phyloP scores from a whole-genome alignment of 2,888 invertebrate species.

The Tolmerus cingulatus region DNA sequence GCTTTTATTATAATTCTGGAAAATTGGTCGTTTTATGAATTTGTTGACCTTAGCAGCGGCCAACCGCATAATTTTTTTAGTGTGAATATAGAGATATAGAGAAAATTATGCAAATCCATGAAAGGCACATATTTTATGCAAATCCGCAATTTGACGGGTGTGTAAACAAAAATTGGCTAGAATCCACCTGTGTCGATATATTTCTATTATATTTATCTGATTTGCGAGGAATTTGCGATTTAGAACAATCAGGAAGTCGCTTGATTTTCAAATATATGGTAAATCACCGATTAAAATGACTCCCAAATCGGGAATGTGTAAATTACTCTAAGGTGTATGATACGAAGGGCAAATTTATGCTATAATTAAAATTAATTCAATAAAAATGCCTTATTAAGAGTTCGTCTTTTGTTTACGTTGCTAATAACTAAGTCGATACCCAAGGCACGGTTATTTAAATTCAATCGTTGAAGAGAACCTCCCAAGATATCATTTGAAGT shows the following conservation, averaged over 20 bases:
- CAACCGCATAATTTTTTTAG: background rate
- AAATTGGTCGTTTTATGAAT: background rate
- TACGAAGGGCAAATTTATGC: background rate
- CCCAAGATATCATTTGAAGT: background rate
- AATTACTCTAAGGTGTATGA: background rate
- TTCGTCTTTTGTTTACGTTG: background rate
- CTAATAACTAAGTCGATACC: background rate
- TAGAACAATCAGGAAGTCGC: background rate
- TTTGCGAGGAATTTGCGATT: background rate
- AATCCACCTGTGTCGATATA: background rate
- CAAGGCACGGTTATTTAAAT: background rate
- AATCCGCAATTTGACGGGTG: background rate
- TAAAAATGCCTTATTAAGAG: background rate
- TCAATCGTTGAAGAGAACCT: background rate
- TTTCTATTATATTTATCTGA: background rate
- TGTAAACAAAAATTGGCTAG: background rate
- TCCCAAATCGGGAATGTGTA: background rate
- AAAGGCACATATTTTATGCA: background rate
- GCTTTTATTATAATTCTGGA: background rate
- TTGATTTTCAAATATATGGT: background rate
- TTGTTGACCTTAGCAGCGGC: background rate
- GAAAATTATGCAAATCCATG: background rate
- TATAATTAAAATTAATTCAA: background rate
- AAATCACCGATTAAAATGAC: background rate
- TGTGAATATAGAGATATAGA: background rate